A percentile compares a stretch with the other conserved stretches of the same genome.
Evolutionary conservation across 2,888 invertebrate genomes (phyloP).

Genomic region (Deilephila elpenor): DNA sequence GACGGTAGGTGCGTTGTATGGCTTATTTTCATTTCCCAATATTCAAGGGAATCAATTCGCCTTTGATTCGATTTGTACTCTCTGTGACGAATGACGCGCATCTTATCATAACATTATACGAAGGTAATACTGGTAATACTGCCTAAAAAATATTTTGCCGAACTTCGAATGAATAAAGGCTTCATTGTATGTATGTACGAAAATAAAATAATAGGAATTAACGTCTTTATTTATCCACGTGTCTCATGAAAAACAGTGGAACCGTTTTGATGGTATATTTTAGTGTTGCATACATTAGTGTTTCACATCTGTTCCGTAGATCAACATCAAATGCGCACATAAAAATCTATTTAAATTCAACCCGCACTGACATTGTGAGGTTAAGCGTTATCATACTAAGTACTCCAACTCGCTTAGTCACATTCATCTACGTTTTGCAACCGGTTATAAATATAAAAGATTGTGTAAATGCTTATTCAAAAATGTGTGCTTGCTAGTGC

Average conservation of each 20-base stretch:
- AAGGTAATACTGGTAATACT: too few relatives aligned
- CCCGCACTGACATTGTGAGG: slow-evolving; percentile 34
- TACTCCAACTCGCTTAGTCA: slow-evolving; percentile 18
- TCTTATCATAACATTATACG: too few relatives aligned
- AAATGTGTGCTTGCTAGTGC: too few relatives aligned
- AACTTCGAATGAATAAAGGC: background rate
- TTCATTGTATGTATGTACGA: background rate
- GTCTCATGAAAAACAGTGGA: slow-evolving; percentile 11
- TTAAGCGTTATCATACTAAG: slow-evolving; percentile 14
- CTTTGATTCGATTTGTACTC: too few relatives aligned
- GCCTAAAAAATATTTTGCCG: background rate
- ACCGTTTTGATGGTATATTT: slow-evolving; percentile 15
- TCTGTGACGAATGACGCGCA: too few relatives aligned
- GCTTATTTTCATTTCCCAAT: too few relatives aligned
- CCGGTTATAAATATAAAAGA: background rate
- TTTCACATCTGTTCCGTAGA: slow-evolving; percentile 21
- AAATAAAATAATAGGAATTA: background rate
- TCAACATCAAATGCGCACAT: slow-evolving; percentile 18
- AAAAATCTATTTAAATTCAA: slow-evolving; percentile 26
- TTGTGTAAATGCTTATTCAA: background rate
- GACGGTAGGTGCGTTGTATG: too few relatives aligned
- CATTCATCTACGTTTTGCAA: background rate
- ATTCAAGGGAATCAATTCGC: too few relatives aligned
- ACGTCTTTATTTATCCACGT: slow-evolving; percentile 3
- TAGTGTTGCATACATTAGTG: slow-evolving; percentile 20